A percentile compares a stretch with the other conserved stretches of the same genome.
Conservation (phyloP, 2,797 vertebrate species). For the Oryzias sinensis region DNA sequence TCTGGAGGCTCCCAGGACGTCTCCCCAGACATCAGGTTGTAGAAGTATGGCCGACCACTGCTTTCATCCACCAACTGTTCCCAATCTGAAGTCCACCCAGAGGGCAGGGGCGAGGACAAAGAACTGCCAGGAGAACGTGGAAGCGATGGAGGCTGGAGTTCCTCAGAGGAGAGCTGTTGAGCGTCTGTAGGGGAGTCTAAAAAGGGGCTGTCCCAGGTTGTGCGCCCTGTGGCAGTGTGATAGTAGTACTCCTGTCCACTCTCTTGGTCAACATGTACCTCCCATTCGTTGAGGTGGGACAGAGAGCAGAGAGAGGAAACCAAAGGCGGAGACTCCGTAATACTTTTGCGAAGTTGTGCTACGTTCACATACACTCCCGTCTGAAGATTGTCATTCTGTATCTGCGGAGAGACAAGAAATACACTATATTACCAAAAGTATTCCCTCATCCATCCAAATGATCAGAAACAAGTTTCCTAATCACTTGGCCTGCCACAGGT, state of each 20-base stretch:
- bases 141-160: conserved; percentile 50
- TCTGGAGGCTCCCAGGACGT: conserved; percentile 89
- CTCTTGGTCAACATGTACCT: conserved; percentile 84
- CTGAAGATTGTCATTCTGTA: conserved; percentile 51
- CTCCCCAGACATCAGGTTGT: conserved; percentile 87
- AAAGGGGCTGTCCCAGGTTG: conserved; percentile 90
- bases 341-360: conserved; percentile 72
- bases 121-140: conserved; percentile 54
- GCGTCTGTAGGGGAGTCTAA: conserved; percentile 56
- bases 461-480: no score
- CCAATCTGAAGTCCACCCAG: conserved; percentile 78
- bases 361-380: conserved; percentile 86
- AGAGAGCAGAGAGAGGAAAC: conserved; percentile 40
- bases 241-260: conserved; percentile 91
- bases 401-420: conserved; percentile 44
- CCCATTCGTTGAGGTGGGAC: conserved; percentile 79
- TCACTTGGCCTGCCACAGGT: no score
- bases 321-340: conserved; percentile 27
- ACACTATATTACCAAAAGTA: no score
- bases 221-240: conserved; percentile 83
- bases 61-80: conserved; percentile 85
- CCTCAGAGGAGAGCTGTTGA: conserved; percentile 20
- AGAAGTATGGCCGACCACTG: conserved; percentile 87
- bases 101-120: conserved; percentile 57
- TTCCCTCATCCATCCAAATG: no score